Conservation (phyloP, 2,797 vertebrate species). For the Threskiornis aethiopicus region DNA sequence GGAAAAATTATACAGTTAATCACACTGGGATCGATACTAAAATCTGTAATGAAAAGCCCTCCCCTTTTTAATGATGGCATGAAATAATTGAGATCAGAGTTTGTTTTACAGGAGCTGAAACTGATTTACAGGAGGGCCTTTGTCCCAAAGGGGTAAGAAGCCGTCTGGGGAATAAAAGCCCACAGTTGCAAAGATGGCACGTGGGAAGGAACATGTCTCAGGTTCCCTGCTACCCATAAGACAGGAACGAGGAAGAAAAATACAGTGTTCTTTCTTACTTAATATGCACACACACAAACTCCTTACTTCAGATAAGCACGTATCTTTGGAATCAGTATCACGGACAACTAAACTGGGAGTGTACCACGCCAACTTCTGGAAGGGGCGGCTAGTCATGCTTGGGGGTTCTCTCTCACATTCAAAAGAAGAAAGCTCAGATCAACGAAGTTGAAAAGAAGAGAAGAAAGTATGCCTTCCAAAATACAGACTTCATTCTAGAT, state of each 20-base stretch:
- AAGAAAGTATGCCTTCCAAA: not conserved
- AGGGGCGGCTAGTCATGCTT: not conserved
- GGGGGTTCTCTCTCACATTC: not conserved
- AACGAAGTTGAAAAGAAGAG: not conserved
- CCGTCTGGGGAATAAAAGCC: not conserved
- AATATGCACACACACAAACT: not conserved
- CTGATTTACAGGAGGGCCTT: not conserved
- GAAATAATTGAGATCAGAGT: not conserved
- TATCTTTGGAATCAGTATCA: not conserved
- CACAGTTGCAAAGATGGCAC: rapidly evolving
- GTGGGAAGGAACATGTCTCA: not conserved
- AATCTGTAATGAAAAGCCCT: not conserved
- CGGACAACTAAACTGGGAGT: not conserved
- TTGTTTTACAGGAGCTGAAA: not conserved
- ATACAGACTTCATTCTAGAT: not conserved
- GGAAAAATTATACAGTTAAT: not conserved
- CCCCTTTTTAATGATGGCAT: not conserved
- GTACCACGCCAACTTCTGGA: not conserved
- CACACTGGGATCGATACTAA: not conserved
- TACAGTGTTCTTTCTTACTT: not conserved
- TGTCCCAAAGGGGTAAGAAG: not conserved
- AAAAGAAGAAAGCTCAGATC: not conserved
- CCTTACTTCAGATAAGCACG: not conserved
- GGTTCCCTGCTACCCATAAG: not conserved
- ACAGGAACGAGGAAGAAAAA: conserved; percentile 20